phyloP scores from a whole-genome alignment of 2,797 vertebrate species.

The Triplophysa yarkandensis region DNA sequence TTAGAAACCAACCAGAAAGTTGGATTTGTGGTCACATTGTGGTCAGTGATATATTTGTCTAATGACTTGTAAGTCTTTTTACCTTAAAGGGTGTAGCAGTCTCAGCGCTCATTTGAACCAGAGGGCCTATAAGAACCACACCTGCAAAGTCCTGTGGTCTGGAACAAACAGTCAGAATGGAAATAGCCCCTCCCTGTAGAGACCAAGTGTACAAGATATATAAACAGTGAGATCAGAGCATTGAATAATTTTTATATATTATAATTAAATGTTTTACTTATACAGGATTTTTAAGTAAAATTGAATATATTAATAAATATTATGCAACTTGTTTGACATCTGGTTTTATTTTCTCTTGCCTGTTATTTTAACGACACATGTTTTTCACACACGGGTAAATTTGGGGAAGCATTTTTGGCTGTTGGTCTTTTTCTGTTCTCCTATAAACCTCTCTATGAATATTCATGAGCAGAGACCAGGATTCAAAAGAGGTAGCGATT shows the following conservation, averaged over 20 bases:
- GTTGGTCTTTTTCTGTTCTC: slow-evolving; percentile 64
- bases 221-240: no score
- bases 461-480: slow-evolving; percentile 69
- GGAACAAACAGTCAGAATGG: slow-evolving; percentile 88
- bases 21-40: background rate
- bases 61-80: slow-evolving; percentile 49
- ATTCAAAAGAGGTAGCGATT: slow-evolving; percentile 61
- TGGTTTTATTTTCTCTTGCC: no score
- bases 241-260: no score
- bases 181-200: slow-evolving; percentile 89
- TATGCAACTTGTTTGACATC: no score
- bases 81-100: slow-evolving; percentile 95
- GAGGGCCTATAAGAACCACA: slow-evolving; percentile 87
- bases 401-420: background rate
- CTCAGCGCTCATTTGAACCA: slow-evolving; percentile 91
- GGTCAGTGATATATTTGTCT: background rate
- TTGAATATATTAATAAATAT: no score
- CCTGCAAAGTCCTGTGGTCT: slow-evolving; percentile 85
- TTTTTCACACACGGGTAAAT: background rate
- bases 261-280: no score
- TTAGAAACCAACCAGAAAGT: background rate
- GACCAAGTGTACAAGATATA: slow-evolving; percentile 2
- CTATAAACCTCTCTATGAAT: slow-evolving; percentile 66
- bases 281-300: no score
- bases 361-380: background rate